Evolutionary conservation across 2,797 vertebrate genomes (phyloP).

Genomic region (Eospalax fontanierii): DNA sequence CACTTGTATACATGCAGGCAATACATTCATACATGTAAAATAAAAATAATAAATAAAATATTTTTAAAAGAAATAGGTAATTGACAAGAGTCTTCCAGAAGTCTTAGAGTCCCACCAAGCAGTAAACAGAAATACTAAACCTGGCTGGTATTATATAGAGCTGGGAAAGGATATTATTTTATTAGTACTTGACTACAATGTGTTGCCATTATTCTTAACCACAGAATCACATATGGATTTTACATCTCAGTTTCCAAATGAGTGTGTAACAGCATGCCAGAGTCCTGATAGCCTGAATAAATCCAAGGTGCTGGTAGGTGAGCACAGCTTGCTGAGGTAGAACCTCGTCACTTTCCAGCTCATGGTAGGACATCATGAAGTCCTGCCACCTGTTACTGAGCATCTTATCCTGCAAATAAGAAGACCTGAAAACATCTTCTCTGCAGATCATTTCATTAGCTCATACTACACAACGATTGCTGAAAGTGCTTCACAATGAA

Average conservation of each 20-base stretch:
- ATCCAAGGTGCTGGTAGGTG: neutral
- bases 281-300: neutral
- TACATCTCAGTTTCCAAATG: neutral
- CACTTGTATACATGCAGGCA: too few species aligned
- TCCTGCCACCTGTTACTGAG: neutral
- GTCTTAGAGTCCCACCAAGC: neutral
- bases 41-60: too few species aligned
- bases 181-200: neutral
- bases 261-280: neutral
- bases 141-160: neutral
- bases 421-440: neutral
- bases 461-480: conserved; percentile 19
- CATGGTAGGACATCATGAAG: neutral
- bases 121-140: neutral
- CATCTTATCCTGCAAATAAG: neutral
- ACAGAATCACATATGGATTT: neutral
- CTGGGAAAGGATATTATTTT: neutral
- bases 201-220: neutral
- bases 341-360: neutral
- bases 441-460: conserved; percentile 44
- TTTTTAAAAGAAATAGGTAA: neutral
- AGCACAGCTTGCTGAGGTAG: neutral
- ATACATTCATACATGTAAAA: too few species aligned
- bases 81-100: neutral
- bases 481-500: conserved; percentile 24